These are phyloP conservation scores for Trichonephila clavata DNA, from an alignment of 1,140 invertebrate species.

Conservation along the genomic window DNA sequence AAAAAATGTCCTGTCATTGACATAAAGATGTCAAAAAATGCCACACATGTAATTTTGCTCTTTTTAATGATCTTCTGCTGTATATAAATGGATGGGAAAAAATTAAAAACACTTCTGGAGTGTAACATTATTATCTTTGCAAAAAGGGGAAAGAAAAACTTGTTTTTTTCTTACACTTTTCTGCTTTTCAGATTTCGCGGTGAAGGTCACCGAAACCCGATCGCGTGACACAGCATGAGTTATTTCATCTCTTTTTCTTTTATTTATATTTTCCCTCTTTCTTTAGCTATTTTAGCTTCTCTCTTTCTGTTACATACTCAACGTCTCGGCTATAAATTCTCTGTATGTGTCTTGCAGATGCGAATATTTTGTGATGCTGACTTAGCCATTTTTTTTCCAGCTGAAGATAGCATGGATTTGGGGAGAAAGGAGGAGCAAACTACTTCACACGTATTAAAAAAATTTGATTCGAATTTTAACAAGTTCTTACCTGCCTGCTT, in stretches of 20 bases:
- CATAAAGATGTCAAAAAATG: conserved; percentile 57
- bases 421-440: too few relatives aligned
- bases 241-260: conserved; percentile 19
- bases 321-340: neutral
- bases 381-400: too few relatives aligned
- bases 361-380: neutral
- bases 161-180: conserved; percentile 53
- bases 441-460: too few relatives aligned
- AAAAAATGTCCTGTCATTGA: neutral
- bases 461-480: too few relatives aligned
- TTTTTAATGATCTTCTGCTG: neutral
- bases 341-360: neutral
- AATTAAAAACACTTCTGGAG: neutral
- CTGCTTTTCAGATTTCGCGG: conserved; percentile 46
- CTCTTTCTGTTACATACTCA: neutral
- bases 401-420: too few relatives aligned
- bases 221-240: conserved; percentile 51
- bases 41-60: conserved; percentile 33
- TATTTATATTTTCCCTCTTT: neutral
- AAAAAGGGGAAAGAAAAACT: conserved; percentile 36
- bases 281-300: neutral
- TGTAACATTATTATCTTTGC: neutral
- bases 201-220: conserved; percentile 68
- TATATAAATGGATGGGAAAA: neutral
- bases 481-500: too few relatives aligned